Evolutionary conservation across 2,888 invertebrate species (phyloP).

Genomic region (Euzetes globulus): DNA sequence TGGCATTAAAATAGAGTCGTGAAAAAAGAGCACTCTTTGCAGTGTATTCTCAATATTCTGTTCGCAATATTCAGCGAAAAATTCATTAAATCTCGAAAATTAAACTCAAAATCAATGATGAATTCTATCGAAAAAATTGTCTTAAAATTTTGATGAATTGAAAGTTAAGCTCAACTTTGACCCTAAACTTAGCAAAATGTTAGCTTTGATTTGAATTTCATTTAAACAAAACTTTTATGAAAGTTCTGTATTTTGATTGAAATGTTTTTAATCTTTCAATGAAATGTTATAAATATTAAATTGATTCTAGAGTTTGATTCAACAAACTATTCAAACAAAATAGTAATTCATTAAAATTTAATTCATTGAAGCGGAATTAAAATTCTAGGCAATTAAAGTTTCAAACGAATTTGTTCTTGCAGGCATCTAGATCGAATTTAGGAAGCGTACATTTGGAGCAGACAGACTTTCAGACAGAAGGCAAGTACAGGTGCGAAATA

Average conservation of each 20-base stretch:
- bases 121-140: no score
- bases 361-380: not conserved
- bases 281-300: no score
- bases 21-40: not conserved
- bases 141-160: no score
- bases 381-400: not conserved
- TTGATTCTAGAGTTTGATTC: no score
- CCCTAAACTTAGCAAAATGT: no score
- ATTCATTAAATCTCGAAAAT: not conserved
- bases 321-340: no score
- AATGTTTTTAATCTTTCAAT: no score
- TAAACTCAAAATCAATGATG: not conserved
- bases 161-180: no score
- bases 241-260: no score
- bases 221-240: no score
- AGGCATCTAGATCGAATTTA: not conserved
- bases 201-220: no score
- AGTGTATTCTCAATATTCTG: not conserved
- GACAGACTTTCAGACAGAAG: conserved; percentile 32
- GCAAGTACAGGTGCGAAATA: conserved; percentile 33
- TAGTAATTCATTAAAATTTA: no score
- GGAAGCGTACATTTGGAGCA: conserved; percentile 16
- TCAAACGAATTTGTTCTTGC: not conserved
- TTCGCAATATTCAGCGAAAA: not conserved
- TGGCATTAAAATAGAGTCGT: not conserved